A percentile compares a stretch with the other conserved stretches of the same genome.
Conservation (phyloP, 2,113 vertebrate species). For the Procavia capensis region DNA sequence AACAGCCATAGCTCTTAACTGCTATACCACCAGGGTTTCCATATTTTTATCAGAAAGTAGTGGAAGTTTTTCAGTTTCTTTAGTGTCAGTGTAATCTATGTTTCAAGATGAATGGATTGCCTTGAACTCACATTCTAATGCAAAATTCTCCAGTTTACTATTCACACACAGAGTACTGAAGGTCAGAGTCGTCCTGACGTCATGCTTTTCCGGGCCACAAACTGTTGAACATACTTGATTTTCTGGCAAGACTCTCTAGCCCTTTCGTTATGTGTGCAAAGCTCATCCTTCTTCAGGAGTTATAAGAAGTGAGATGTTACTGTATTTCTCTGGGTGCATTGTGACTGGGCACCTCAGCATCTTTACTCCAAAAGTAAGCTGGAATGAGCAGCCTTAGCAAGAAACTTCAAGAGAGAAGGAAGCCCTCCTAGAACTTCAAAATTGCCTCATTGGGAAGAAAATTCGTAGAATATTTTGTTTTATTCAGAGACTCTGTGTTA, state of each 20-base stretch:
- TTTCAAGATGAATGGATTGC: not conserved
- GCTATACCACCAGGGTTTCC: too few relatives aligned
- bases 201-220: slow-evolving; percentile 26
- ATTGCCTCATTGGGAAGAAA: slow-evolving; percentile 9
- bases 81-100: not conserved
- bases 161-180: not conserved
- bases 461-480: slow-evolving; percentile 7
- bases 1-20: too few relatives aligned
- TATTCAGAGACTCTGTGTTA: not conserved
- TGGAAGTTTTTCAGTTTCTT: slow-evolving; percentile 12
- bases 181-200: not conserved
- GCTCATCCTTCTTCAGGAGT: not conserved
- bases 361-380: slow-evolving; percentile 9
- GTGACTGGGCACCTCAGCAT: not conserved
- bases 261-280: slow-evolving; percentile 20
- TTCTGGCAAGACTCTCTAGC: not conserved
- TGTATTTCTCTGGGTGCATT: not conserved
- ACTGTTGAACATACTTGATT: not conserved
- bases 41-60: slow-evolving; percentile 40
- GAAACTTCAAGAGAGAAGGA: slow-evolving; percentile 24
- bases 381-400: not conserved
- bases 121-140: not conserved
- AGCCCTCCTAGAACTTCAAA: not conserved
- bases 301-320: slow-evolving; percentile 8
- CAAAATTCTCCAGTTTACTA: not conserved